Evolutionary conservation across 2,113 vertebrate genomes (phyloP).

Genomic region (Phoxinus phoxinus): DNA sequence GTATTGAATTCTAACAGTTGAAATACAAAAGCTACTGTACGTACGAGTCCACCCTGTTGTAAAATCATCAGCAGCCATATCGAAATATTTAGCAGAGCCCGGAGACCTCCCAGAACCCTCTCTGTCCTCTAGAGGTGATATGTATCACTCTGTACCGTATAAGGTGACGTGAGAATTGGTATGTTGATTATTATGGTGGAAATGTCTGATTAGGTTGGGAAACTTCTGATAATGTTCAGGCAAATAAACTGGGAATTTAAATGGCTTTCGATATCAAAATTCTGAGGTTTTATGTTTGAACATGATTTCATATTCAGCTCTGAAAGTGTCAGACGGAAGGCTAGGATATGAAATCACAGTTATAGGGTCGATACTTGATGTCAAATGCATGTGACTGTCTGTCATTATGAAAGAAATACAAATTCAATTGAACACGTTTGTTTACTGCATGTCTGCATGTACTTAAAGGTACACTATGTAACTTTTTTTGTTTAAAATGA

Average conservation of each 20-base stretch:
- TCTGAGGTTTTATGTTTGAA: not conserved
- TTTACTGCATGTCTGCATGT: not conserved
- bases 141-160: not conserved
- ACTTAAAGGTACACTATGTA: no score
- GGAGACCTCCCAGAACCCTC: constrained; percentile 63
- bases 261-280: constrained; percentile 20
- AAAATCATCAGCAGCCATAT: constrained; percentile 64
- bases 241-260: not conserved
- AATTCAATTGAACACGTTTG: not conserved
- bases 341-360: not conserved
- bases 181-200: not conserved
- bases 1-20: constrained; percentile 47
- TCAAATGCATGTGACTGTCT: not conserved
- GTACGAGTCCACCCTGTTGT: constrained; percentile 74
- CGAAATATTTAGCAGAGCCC: constrained; percentile 64
- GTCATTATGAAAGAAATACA: not conserved
- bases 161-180: no score
- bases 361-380: not conserved
- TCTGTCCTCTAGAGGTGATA: constrained; percentile 36
- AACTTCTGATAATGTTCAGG: not conserved
- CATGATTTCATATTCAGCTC: not conserved
- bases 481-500: no score
- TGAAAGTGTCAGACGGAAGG: not conserved
- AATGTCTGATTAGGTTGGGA: not conserved
- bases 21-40: constrained; percentile 60